Evolutionary conservation across 2,113 vertebrate genomes (phyloP), one percentile per base, ranked within the genome.

Genomic region (Rhadina sibilatrix): DNA sequence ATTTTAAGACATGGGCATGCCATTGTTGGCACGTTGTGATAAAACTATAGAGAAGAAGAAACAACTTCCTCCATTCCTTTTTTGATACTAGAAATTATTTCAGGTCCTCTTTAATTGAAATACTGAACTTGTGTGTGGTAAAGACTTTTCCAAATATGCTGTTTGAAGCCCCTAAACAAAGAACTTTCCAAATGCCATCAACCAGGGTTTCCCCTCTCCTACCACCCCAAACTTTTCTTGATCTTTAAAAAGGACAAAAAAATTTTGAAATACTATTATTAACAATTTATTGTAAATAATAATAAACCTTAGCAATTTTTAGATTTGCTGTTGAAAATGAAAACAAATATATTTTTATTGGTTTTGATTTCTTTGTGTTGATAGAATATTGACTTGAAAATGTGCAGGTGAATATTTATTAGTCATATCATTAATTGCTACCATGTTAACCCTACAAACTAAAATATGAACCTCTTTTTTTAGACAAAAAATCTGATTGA

Each of bases 161-260:
- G 10, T 60, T 68, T 87, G 53, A 79, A 68, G 14, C 37, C 40
- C 6, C 28, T 92, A 59, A 74, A 78, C 53, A 76, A 40, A 83
- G 44, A 56, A 31, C 6, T 74, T 42, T 66, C 13, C 14, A 47
- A 85, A 82, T 7, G 7, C 13, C 9, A n/a, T 46, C 17, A 77
- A 4, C 30, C 22, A 30, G 15, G 30, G 5, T 11, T 85, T 52
- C 3, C 5, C 8, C 8, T 0, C 0, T 16, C 50, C 21, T 2
- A 12, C 21, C 8, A 78, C 1, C 3, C 3, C 8, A 5, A 53
- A 17, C 0, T 44, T 44, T 52, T 64, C 6, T 17, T 61, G 6
- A 59, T 66, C 37, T 57, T 65, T 83, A 59, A 63, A 72, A 87
- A 27, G 3, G 12, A 37, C 22, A 72, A 44, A 72, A 44, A 56